phyloP scores from a whole-genome alignment of 1,140 invertebrate species.

The Microplitis demolitor region DNA sequence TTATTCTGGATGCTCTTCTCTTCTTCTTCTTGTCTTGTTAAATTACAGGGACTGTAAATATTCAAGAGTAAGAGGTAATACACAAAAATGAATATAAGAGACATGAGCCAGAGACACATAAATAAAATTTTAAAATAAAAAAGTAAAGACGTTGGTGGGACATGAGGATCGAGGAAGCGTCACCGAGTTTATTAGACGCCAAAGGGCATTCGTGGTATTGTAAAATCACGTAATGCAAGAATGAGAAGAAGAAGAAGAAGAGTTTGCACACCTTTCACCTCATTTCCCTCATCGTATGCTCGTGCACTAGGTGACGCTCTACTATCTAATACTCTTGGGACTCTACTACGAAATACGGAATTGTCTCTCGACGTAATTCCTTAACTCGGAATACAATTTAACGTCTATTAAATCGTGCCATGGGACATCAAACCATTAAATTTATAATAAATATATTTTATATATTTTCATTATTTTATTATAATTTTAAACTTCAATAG shows the following conservation, averaged over 20 bases:
- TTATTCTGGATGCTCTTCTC: not conserved
- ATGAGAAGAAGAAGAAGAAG: conserved; percentile 34
- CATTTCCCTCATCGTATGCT: conserved; percentile 12
- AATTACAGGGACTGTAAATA: too few species aligned
- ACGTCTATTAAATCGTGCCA: too few species aligned
- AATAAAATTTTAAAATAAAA: too few species aligned
- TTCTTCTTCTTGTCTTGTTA: too few species aligned
- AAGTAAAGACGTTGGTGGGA: too few species aligned
- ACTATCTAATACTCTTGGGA: not conserved
- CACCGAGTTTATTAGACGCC: conserved; percentile 35
- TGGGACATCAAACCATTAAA: too few species aligned
- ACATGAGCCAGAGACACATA: too few species aligned
- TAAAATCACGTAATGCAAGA: conserved; percentile 47
- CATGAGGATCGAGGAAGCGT: not conserved
- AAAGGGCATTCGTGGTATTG: conserved; percentile 47
- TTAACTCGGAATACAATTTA: not conserved
- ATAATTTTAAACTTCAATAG: not conserved
- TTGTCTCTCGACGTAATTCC: not conserved
- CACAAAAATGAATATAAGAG: too few species aligned
- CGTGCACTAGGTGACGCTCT: not conserved
- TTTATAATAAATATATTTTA: too few species aligned
- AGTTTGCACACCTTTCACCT: conserved; percentile 49
- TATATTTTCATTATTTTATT: too few species aligned
- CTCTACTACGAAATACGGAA: not conserved
- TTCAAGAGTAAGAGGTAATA: not conserved